Evolutionary conservation across 2,888 invertebrate species (phyloP).

Genomic region (Philonicus albiceps): DNA sequence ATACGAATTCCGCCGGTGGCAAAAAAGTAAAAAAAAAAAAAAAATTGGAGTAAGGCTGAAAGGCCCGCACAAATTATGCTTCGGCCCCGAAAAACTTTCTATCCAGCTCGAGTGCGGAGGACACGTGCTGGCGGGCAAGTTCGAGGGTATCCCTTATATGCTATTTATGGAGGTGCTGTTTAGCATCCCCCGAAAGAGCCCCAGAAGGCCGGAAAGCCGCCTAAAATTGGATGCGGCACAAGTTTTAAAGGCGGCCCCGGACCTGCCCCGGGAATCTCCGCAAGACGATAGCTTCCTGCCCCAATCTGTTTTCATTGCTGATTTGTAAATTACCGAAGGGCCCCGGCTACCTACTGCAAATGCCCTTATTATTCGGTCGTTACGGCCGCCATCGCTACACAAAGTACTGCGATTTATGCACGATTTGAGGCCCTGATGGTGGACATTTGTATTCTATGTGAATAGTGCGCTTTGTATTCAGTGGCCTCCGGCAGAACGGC

Average conservation of each 20-base stretch:
- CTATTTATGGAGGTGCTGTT: slow-evolving; percentile 9
- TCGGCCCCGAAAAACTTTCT: not conserved
- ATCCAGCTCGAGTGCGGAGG: not conserved
- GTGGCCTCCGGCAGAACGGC: not conserved
- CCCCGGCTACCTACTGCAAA: slow-evolving; percentile 16
- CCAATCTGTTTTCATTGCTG: slow-evolving; percentile 39
- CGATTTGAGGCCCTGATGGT: slow-evolving; percentile 31
- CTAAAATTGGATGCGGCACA: not conserved
- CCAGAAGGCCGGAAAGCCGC: not conserved
- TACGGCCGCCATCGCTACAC: slow-evolving; percentile 35
- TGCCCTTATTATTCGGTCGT: slow-evolving; percentile 37
- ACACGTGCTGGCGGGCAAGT: not conserved
- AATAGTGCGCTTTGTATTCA: slow-evolving; percentile 6
- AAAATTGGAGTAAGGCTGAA: not conserved
- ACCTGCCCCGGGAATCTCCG: not conserved
- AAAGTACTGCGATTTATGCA: slow-evolving; percentile 30
- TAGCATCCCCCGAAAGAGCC: not conserved
- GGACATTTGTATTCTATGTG: slow-evolving; percentile 37
- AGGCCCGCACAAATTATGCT: slow-evolving; percentile 8
- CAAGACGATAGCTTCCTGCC: not conserved
- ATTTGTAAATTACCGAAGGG: slow-evolving; percentile 32
- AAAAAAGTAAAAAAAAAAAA: not conserved
- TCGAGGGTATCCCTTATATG: not conserved
- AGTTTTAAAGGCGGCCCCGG: not conserved
- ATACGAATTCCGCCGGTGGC: slow-evolving; percentile 39